phyloP scores from a whole-genome alignment of 2,888 invertebrate species.

The Chymomyza procnemis region DNA sequence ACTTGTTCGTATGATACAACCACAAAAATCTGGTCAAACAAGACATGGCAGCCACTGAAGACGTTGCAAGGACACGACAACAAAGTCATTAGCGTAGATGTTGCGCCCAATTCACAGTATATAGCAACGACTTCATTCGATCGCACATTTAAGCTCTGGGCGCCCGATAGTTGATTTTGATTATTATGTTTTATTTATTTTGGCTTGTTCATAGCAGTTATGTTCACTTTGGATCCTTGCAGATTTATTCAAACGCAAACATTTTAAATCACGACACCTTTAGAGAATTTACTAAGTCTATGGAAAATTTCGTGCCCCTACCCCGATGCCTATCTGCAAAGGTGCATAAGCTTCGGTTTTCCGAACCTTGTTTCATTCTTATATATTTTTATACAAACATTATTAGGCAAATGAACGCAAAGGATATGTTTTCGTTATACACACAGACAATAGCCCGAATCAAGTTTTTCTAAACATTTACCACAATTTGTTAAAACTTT shows the following conservation, averaged over 20 bases:
- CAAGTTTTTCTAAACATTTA: conserved; percentile 34
- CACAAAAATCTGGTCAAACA: conserved; percentile 96
- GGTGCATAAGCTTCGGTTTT: background rate
- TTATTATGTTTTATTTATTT: conserved; percentile 13
- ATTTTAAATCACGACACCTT: too few species aligned
- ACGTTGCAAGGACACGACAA: conserved; percentile 97
- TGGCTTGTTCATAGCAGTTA: conserved; percentile 8
- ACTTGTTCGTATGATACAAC: conserved; percentile 96
- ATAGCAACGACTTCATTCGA: conserved; percentile 97
- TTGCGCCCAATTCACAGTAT: conserved; percentile 92
- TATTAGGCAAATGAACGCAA: conserved; percentile 13
- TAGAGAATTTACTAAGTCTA: too few species aligned
- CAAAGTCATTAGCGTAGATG: conserved; percentile 96
- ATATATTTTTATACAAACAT: conserved; percentile 40
- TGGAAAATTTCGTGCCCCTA: too few species aligned
- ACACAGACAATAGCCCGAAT: conserved; percentile 65
- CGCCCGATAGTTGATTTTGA: conserved; percentile 82
- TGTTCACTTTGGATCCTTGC: conserved; percentile 12
- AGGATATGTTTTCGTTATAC: conserved; percentile 42
- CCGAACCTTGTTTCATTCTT: background rate
- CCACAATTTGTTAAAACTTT: conserved; percentile 64
- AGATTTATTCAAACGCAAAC: conserved; percentile 10
- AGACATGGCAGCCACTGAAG: conserved; percentile 98
- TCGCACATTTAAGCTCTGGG: conserved; percentile 98
- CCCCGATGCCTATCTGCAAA: background rate